Percentiles rank a stretch among this genome's conserved stretches.
Evolutionary conservation across 2,113 vertebrate genomes (phyloP).

Genomic region (Tyto alba): DNA sequence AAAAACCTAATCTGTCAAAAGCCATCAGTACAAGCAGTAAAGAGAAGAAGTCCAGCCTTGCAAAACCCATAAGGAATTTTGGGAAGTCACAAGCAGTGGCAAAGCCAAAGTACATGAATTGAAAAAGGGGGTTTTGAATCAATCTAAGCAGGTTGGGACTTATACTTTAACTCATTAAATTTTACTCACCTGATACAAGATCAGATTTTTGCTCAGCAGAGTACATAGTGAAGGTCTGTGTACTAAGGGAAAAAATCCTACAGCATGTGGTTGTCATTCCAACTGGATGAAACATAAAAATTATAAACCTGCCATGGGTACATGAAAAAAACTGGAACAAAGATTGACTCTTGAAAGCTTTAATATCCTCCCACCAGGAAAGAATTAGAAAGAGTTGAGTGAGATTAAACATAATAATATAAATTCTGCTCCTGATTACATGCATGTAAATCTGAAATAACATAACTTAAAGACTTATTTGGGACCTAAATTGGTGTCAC

Average conservation of each 20-base stretch:
- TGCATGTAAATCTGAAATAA: slow-evolving; percentile 32
- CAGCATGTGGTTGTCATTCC: slow-evolving; percentile 18
- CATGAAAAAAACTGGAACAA: slow-evolving; percentile 7
- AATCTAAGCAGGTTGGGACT: background rate
- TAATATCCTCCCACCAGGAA: slow-evolving; percentile 16
- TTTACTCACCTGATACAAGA: slow-evolving; percentile 31
- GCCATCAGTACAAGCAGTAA: background rate
- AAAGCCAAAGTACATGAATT: background rate
- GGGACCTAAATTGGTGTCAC: background rate
- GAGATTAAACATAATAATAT: slow-evolving; percentile 24
- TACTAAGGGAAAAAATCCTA: slow-evolving; percentile 6
- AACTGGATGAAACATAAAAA: slow-evolving; percentile 30
- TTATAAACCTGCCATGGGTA: background rate
- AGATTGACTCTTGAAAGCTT: slow-evolving; percentile 7
- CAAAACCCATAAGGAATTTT: background rate
- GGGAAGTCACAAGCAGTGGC: background rate
- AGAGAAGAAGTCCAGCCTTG: background rate
- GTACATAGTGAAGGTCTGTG: background rate
- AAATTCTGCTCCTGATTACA: slow-evolving; percentile 20
- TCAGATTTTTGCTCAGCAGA: background rate
- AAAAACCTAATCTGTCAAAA: background rate
- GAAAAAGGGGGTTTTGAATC: background rate
- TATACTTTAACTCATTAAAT: background rate
- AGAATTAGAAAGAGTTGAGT: background rate
- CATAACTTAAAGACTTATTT: background rate